These are phyloP conservation scores for Actinia equina DNA, from an alignment of 64 coral and sea anemone genomes.

Conservation along the genomic window DNA sequence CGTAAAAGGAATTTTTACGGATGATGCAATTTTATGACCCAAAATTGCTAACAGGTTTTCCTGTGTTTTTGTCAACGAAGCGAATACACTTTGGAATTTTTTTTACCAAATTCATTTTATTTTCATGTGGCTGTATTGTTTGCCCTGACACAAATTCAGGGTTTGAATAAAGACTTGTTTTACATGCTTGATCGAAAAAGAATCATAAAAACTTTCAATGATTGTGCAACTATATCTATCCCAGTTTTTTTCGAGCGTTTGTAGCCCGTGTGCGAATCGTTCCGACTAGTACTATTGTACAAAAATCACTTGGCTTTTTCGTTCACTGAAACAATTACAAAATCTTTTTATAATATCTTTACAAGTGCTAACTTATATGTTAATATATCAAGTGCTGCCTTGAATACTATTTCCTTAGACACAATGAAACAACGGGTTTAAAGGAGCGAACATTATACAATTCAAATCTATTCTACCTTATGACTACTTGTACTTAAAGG, in stretches of 20 bases:
- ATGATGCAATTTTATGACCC: constrained; percentile 2
- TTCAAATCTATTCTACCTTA: neutral
- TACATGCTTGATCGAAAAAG: neutral
- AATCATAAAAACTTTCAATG: neutral
- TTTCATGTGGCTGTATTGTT: constrained; percentile 14
- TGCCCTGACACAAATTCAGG: constrained; percentile 6
- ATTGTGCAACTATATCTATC: neutral
- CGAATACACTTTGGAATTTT: constrained; percentile 5
- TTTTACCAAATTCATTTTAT: neutral
- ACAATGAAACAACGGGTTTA: neutral
- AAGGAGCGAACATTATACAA: neutral
- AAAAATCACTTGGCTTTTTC: neutral
- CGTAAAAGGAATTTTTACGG: neutral
- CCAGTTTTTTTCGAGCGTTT: too few species aligned
- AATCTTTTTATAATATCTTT: neutral
- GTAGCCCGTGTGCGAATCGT: too few species aligned
- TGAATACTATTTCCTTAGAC: neutral
- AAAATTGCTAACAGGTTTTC: neutral
- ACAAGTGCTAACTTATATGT: neutral
- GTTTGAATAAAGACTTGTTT: neutral
- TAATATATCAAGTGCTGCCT: neutral
- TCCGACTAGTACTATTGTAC: neutral
- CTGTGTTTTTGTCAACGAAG: neutral
- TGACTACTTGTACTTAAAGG: neutral
- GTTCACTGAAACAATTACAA: neutral